Evolutionary conservation across 1,140 invertebrate genomes (phyloP), one percentile per base, ranked within the genome.

Genomic region (Drosophila repletoides): DNA sequence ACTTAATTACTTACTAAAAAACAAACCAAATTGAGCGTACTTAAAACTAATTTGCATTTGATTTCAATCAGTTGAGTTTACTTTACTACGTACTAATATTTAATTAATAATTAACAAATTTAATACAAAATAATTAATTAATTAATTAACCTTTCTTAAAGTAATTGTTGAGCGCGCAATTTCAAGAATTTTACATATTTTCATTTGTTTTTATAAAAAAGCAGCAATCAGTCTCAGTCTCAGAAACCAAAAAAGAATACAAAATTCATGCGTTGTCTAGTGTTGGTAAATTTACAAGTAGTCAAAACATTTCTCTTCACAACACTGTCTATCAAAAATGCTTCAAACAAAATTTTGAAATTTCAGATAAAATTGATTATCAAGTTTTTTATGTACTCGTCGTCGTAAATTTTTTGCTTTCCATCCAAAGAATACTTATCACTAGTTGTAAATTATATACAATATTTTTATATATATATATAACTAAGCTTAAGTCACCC

Each of bases 341-440:
- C 63, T 63, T 24, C 9, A 24, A 60, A 51, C 31, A 63, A 43
- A 76, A 69, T 34, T 22, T 48, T 40, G 58, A 24, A 72, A 53
- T 53, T 26, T 55, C 10, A 80, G 68, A 21, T 36, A 28, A 24
- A 63, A 68, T 45, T 26, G 34, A 52, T 28, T 66, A 70, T 58
- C 56, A 74, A 84, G 84, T 88, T 88, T 88, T 88, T 88, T 88
- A 88, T 88, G 86, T 88, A 88, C 86, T 86, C 72, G 79, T 86
- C 84, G 77, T 76, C 76, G 80, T 77, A 76, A 81, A 72, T 56
- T 75, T 81, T n/a, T 64, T 79, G 72, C 72, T 76, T 69, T 68
- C 38, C 51, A 65, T 65, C 51, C 40, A 41, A 21, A n/a, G n/a
- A 40, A 58, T 36, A 69, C 7, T 58, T 48, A 24, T 60, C 38